phyloP scores from a whole-genome alignment of 2,113 vertebrate species.

The Protomyctophum bolini region DNA sequence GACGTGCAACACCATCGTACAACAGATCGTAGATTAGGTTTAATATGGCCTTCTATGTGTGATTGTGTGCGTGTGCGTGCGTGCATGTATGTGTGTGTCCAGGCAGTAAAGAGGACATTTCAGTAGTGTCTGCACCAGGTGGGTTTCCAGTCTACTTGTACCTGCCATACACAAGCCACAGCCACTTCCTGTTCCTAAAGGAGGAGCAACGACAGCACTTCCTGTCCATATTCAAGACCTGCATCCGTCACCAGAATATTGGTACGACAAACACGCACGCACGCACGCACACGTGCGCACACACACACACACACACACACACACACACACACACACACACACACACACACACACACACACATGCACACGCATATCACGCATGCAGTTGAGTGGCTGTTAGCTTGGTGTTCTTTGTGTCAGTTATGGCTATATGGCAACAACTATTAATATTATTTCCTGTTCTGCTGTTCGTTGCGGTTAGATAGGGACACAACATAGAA shows the following conservation, averaged over 20 bases:
- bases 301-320: background rate
- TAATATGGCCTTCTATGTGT: background rate
- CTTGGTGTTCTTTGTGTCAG: no score
- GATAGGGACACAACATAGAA: no score
- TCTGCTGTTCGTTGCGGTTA: no score
- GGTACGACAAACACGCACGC: slow-evolving; percentile 70
- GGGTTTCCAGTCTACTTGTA: slow-evolving; percentile 85
- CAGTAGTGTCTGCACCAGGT: slow-evolving; percentile 74
- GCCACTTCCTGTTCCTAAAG: slow-evolving; percentile 84
- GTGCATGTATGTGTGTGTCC: background rate
- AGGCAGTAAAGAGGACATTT: slow-evolving; percentile 81
- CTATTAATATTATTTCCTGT: no score
- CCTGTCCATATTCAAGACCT: slow-evolving; percentile 80
- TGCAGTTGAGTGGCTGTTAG: no score
- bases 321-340: background rate
- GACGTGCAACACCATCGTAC: no score
- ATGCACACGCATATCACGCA: background rate
- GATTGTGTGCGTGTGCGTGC: background rate
- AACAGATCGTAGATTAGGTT: no score
- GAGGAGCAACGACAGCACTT: slow-evolving; percentile 75
- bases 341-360: background rate
- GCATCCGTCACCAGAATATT: slow-evolving; percentile 83
- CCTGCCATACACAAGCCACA: slow-evolving; percentile 82
- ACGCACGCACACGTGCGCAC: background rate
- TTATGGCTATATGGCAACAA: no score